A percentile compares a stretch with the other conserved stretches of the same genome.
phyloP scores from a whole-genome alignment of 2,113 vertebrate species.

The Hippocampus comes region DNA sequence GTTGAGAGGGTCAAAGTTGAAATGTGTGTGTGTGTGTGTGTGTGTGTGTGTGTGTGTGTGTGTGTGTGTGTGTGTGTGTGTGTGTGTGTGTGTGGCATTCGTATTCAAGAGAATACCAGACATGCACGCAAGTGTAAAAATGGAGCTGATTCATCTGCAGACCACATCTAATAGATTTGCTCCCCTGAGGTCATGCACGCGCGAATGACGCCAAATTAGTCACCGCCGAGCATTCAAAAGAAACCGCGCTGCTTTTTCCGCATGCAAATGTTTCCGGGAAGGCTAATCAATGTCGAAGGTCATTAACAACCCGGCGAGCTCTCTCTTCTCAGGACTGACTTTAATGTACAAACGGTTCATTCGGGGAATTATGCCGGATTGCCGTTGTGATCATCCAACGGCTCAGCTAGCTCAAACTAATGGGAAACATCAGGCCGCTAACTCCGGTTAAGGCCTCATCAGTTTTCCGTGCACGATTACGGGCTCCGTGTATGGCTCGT shows the following conservation, averaged over 20 bases:
- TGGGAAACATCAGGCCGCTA: conserved; percentile 65
- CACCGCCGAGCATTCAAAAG: neutral
- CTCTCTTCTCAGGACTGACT: conserved; percentile 51
- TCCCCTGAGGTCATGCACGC: conserved; percentile 38
- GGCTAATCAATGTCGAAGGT: conserved; percentile 58
- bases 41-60: neutral
- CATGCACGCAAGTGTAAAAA: conserved; percentile 39
- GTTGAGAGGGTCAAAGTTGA: too few species aligned
- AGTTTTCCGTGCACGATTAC: conserved; percentile 50
- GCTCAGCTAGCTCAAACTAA: conserved; percentile 56
- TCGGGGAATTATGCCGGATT: conserved; percentile 53
- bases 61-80: neutral
- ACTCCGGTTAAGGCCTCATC: conserved; percentile 54
- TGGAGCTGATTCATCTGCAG: conserved; percentile 29
- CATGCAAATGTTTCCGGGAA: conserved; percentile 39
- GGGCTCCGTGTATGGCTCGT: conserved; percentile 33
- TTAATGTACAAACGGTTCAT: conserved; percentile 69
- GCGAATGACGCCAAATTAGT: conserved; percentile 38
- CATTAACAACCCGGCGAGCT: conserved; percentile 62
- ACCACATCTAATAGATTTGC: conserved; percentile 64
- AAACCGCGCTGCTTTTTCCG: conserved; percentile 23
- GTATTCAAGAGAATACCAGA: conserved; percentile 56
- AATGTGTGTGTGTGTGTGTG: neutral
- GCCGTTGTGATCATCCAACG: conserved; percentile 58
- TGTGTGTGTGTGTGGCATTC: neutral